Conservation (phyloP, 2,888 invertebrate species). For the Eutolmus rufibarbis region DNA sequence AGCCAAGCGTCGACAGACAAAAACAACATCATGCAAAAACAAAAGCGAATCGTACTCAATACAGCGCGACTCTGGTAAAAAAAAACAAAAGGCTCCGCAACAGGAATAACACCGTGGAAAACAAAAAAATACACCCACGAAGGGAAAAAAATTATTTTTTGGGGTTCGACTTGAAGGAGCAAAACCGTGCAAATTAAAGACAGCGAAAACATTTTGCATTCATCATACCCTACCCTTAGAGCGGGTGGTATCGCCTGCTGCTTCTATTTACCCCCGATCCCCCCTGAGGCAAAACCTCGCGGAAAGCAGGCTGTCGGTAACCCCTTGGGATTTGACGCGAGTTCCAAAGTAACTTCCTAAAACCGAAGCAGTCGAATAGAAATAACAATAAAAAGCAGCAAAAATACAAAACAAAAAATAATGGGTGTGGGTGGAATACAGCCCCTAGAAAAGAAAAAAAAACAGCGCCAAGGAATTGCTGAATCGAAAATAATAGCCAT, state of each 20-base stretch:
- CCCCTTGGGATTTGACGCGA: constrained; percentile 15
- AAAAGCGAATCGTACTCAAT: neutral
- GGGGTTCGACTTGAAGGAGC: neutral
- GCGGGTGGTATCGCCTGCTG: neutral
- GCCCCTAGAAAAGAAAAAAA: neutral
- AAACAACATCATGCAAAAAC: neutral
- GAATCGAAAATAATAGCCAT: constrained; percentile 21
- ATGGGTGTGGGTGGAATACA: neutral
- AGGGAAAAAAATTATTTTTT: neutral
- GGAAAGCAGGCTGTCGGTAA: neutral
- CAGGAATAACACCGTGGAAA: neutral
- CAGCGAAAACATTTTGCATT: constrained; percentile 21
- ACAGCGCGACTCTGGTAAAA: neutral
- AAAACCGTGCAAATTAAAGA: constrained; percentile 1
- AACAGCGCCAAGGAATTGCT: constrained; percentile 21
- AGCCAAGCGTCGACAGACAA: neutral
- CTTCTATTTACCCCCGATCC: neutral
- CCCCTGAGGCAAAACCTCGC: neutral
- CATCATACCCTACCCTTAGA: neutral
- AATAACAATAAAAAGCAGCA: neutral
- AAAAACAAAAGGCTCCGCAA: neutral
- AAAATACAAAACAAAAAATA: neutral
- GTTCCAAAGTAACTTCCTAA: neutral
- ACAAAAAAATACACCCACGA: neutral
- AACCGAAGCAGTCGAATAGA: neutral